phyloP scores from a whole-genome alignment of 2,888 invertebrate genomes.

The Lapara coniferarum region DNA sequence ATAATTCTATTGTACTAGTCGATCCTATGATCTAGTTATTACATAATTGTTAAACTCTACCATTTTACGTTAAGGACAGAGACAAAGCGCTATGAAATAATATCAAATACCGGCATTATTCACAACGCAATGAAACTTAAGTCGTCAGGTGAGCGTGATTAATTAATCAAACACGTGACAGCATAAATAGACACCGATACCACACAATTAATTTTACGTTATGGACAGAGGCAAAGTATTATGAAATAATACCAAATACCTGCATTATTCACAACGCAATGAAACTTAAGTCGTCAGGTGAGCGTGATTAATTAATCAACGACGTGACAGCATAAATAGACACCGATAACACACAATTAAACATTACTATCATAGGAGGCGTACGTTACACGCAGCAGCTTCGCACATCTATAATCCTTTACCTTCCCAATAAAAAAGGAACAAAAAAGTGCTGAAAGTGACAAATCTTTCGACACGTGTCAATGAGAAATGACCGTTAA shows the following conservation, averaged over 20 bases:
- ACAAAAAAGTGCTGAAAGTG: neutral
- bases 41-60: too few relatives aligned
- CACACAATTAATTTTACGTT: neutral
- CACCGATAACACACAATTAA: neutral
- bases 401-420: neutral
- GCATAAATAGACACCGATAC: constrained; percentile 4
- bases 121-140: neutral
- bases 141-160: neutral
- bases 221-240: too few relatives aligned
- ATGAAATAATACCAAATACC: neutral
- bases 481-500: neutral
- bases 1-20: too few relatives aligned
- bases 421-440: neutral
- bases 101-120: neutral
- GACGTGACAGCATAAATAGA: constrained; percentile 2
- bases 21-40: too few relatives aligned
- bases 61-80: too few relatives aligned
- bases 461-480: neutral
- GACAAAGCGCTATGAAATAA: too few relatives aligned
- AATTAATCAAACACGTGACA: neutral
- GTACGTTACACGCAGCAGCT: neutral
- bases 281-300: neutral
- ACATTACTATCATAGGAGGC: constrained; percentile 10
- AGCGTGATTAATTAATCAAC: neutral
- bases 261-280: neutral